Percentiles rank a stretch among this genome's conserved stretches.
Evolutionary conservation across 2,888 invertebrate genomes (phyloP).

Genomic region (Cosmorhoe ocellata): DNA sequence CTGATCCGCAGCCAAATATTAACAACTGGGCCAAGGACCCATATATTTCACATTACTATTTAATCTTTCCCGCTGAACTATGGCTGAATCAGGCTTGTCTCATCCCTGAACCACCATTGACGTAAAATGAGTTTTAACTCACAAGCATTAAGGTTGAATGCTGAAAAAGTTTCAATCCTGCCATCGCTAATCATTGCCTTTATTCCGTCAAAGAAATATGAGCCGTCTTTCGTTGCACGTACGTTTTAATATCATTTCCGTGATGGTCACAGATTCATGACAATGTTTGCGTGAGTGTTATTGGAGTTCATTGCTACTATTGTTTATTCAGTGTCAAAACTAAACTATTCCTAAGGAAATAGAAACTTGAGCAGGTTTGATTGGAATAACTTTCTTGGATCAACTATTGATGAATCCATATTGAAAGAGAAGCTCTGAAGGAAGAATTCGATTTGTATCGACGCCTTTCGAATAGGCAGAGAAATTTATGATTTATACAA

Average conservation of each 20-base stretch:
- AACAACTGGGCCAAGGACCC: conserved; percentile 13
- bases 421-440: not conserved
- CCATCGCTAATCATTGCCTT: not conserved
- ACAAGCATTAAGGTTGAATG: not conserved
- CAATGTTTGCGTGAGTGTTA: not conserved
- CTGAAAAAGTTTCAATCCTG: not conserved
- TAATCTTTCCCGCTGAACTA: conserved; percentile 4
- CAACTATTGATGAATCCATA: too few relatives aligned
- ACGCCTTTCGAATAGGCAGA: too few relatives aligned
- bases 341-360: not conserved
- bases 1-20: conserved; percentile 13
- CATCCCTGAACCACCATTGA: too few relatives aligned
- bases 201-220: not conserved
- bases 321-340: not conserved
- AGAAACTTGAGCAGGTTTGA: not conserved
- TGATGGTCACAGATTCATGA: too few relatives aligned
- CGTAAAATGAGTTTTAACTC: not conserved
- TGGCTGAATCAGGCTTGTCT: not conserved
- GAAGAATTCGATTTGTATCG: too few relatives aligned
- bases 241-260: not conserved
- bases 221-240: not conserved
- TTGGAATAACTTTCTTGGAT: conserved; percentile 5
- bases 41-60: conserved; percentile 3
- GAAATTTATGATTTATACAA: too few relatives aligned
- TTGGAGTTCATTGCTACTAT: not conserved